Conservation (phyloP, 2,888 invertebrate genomes). For the Apoda limacodes region DNA sequence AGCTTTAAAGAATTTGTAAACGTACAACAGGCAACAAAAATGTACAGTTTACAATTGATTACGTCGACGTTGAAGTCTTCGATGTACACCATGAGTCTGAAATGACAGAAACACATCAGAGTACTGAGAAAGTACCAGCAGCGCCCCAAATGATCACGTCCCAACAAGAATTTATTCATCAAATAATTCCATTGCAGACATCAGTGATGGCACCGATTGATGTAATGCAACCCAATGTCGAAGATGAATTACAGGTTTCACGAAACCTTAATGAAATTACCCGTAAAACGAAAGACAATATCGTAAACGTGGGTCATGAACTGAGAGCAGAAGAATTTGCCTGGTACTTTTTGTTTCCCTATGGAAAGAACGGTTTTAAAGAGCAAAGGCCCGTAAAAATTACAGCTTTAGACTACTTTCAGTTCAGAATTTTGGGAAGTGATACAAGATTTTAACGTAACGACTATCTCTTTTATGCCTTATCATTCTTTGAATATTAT, state of each 20-base stretch:
- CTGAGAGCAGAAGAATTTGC: conserved; percentile 25
- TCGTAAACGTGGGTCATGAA: conserved; percentile 21
- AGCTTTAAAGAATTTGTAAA: background rate
- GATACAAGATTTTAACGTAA: conserved; percentile 11
- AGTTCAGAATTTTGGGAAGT: conserved; percentile 7
- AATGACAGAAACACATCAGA: no score
- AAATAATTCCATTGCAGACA: conserved; percentile 16
- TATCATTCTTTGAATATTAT: conserved; percentile 14
- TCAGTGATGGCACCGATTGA: conserved; percentile 16
- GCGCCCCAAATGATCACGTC: no score
- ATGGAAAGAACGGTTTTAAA: conserved; percentile 22
- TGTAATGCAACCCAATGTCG: conserved; percentile 15
- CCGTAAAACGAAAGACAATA: conserved; percentile 22
- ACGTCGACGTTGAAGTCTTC: no score
- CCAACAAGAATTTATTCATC: no score
- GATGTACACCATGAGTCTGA: no score
- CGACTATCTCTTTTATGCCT: conserved; percentile 12
- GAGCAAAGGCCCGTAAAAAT: conserved; percentile 14
- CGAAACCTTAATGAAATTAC: conserved; percentile 12
- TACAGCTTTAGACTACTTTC: conserved; percentile 15
- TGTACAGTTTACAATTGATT: no score
- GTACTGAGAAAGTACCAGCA: no score
- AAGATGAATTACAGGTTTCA: conserved; percentile 16
- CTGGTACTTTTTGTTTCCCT: conserved; percentile 24
- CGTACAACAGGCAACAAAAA: background rate